Evolutionary conservation across 2,797 vertebrate species (phyloP), one percentile per base, ranked within the genome.

Genomic region (Typhlichthys subterraneus): DNA sequence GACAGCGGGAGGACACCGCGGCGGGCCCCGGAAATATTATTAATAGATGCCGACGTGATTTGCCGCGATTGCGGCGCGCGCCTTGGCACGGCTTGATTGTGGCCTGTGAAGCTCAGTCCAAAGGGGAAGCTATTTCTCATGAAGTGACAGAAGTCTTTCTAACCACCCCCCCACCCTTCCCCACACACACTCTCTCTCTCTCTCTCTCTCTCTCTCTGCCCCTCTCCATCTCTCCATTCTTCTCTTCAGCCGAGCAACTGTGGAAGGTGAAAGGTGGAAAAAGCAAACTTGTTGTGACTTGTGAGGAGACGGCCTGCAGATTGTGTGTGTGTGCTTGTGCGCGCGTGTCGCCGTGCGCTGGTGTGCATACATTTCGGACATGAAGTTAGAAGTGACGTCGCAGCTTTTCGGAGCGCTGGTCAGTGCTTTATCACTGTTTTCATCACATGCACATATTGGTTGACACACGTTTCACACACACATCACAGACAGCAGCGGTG

Each of bases 41-140:
- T 96, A 96, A 96, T 96, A 96, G 94, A 95, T 95, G 94, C 94
- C 88, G 93, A 94, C 93, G 95, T 93, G 94, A 95, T 96, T 95
- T 95, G 94, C 94, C 94, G 94, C 95, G 94, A 91, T 93, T 94
- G 95, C 95, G 92, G 92, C 95, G 93, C 94, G 92, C 95, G 93
- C 95, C 94, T 94, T 93, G 92, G 92, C 88, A 85, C 33, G 89
- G 94, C 94, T 95, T 97, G 95, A 98, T 97, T 98, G 96, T 94
- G 95, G 95, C 94, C 96, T 96, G 94, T 97, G 95, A 98, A 98
- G 96, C 97, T 96, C 95, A 93, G 93, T 97, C 96, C 95, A 97
- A 98, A 97, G 95, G 95, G 95, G 95, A 95, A 97, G 95, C 93
- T 95, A 97, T 98, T 97, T 96, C 96, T 97, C 96, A 98, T 95